Base-by-base conservation (phyloP, 2,797 vertebrate genomes). In the Carcharodon carcharias region DNA sequence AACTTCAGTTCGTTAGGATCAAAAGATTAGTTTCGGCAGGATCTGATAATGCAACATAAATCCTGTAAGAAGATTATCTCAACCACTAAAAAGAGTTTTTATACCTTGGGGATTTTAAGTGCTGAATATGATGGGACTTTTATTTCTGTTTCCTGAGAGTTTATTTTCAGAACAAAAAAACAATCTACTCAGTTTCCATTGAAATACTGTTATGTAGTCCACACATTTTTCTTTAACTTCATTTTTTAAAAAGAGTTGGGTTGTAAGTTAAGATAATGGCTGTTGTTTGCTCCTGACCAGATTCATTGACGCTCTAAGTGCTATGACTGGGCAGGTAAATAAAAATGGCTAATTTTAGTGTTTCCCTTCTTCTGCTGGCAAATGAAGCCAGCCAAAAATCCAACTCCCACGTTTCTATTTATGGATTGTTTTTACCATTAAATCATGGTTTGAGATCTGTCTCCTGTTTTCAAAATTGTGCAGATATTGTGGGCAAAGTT, bases 31-130 rank as follows among this genome's bases (percentile, higher is more conserved):
- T 71, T 12, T 14, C 16, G 67, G 45, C 67, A 95, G 11, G 28
- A 73, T 95, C 45, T 95, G 28, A 73, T 56, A 95, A 95, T 9
- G 26, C 14, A 71, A 54, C 28, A 28, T 73, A 50, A 73, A 95
- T 95, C 45, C 28, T 50, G 12, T 95, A 73, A 95, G 94, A 54
- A 69, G 94, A 95, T 95, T 95, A 73, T 73, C 26, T 35, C 45
- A 71, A 95, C 94, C 31, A 54, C 94, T 50, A 95, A 95, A 95
- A 69, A 73, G 21, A 61, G 21, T 45, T 93, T 67, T 93, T 93
- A 45, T 67, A 65, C n/a, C 40, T 93, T 93, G n/a, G n/a, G 18
- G 40, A 61, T 35, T 31, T 4, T 31, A 56, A 5, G 11, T 58
- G 54, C 14, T 65, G 91, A 40, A 92, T 65, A 63, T 65, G 91